These are phyloP conservation scores for Aurelia aurita complex sp. Pacific DNA, from an alignment of 30 jellyfish, hydroid and myxozoan genomes.

Conservation along the genomic window DNA sequence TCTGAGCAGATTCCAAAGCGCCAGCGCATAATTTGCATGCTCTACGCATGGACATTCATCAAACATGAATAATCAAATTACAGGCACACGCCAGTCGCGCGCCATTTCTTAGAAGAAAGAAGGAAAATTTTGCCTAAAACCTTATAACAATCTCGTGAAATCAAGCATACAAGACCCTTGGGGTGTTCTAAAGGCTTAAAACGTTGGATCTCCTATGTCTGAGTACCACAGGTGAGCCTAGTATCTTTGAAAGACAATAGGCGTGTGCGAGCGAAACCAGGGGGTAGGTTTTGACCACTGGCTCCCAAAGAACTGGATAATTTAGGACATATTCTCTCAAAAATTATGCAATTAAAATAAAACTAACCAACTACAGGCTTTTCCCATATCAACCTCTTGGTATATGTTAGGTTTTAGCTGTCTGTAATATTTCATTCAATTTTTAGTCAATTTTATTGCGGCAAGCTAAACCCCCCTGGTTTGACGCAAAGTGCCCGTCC, in stretches of 20 bases:
- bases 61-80: slow-evolving; percentile 24
- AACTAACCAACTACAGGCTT: no score
- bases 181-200: not conserved
- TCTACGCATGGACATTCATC: slow-evolving; percentile 63
- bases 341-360: no score
- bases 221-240: slow-evolving; percentile 59
- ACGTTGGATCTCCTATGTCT: slow-evolving; percentile 11
- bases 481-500: slow-evolving; percentile 20
- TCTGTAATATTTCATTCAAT: no score
- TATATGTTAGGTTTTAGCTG: no score
- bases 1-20: slow-evolving; percentile 53
- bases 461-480: slow-evolving; percentile 28
- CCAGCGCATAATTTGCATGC: slow-evolving; percentile 37
- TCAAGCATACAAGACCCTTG: slow-evolving; percentile 8
- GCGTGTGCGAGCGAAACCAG: slow-evolving; percentile 41
- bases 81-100: slow-evolving; percentile 71
- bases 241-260: slow-evolving; percentile 59
- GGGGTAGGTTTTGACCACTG: slow-evolving; percentile 3
- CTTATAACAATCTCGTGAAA: slow-evolving; percentile 3
- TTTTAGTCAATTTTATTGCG: no score
- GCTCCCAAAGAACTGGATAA: no score
- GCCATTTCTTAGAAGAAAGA: slow-evolving; percentile 5
- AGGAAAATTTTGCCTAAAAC: not conserved
- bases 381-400: no score
- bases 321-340: no score